Conservation (phyloP, 2,888 invertebrate genomes). For the Laspeyria flexula region DNA sequence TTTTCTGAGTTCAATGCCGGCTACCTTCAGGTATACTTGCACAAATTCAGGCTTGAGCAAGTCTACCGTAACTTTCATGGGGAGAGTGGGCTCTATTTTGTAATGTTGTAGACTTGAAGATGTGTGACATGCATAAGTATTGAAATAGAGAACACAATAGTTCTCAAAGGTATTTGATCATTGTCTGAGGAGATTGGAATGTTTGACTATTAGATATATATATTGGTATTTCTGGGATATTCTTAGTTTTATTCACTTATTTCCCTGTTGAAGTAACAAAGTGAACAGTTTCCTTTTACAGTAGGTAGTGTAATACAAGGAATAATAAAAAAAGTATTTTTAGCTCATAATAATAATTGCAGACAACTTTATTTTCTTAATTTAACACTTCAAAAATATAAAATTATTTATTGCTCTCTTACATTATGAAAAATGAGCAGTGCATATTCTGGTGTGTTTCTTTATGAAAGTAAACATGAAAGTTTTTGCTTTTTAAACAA, state of each 20-base stretch:
- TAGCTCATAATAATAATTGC: not conserved
- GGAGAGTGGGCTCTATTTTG: too few species aligned
- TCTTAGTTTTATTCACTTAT: not conserved
- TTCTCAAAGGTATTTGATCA: too few species aligned
- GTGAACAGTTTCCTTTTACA: slow-evolving; percentile 3
- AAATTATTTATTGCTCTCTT: not conserved
- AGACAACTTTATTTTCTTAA: not conserved
- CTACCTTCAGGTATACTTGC: too few species aligned
- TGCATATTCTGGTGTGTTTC: not conserved
- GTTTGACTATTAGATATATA: not conserved
- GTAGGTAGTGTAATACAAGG: not conserved
- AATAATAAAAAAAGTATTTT: too few species aligned
- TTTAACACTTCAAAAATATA: not conserved
- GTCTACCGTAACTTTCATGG: too few species aligned
- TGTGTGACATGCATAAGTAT: too few species aligned
- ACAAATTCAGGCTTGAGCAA: too few species aligned
- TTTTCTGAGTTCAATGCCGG: too few species aligned
- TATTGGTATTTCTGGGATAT: not conserved
- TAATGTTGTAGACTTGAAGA: too few species aligned
- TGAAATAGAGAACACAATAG: too few species aligned
- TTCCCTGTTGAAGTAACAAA: slow-evolving; percentile 1
- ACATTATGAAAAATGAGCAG: not conserved
- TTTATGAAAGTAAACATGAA: slow-evolving; percentile 1
- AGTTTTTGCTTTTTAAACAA: not conserved
- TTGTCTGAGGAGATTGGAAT: not conserved